Conservation (phyloP, 2,797 vertebrate species). For the Gastrophryne carolinensis region DNA sequence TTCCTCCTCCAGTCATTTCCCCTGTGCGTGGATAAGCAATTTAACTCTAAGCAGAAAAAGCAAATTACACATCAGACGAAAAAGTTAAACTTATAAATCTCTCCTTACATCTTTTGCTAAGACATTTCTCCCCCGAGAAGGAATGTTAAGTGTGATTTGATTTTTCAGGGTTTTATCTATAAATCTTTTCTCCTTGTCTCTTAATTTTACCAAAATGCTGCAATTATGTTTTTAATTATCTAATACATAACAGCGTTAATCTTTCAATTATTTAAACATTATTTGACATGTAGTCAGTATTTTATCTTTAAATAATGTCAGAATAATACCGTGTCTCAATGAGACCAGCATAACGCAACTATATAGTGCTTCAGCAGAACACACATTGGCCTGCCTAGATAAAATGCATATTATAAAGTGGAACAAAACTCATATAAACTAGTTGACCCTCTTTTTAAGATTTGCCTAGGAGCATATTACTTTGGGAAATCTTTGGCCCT, state of each 20-base stretch:
- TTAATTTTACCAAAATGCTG: slow-evolving; percentile 24
- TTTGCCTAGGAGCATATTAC: too few relatives aligned
- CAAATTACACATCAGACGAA: slow-evolving; percentile 61
- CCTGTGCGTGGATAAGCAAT: slow-evolving; percentile 61
- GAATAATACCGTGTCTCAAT: too few relatives aligned
- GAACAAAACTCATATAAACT: too few relatives aligned
- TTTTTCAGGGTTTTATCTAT: slow-evolving; percentile 50
- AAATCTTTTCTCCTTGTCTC: slow-evolving; percentile 53
- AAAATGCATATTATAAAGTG: too few relatives aligned
- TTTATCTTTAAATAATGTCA: too few relatives aligned
- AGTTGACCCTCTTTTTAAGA: too few relatives aligned
- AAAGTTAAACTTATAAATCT: slow-evolving; percentile 71
- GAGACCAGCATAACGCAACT: too few relatives aligned
- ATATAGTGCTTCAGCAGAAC: too few relatives aligned
- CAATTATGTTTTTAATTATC: slow-evolving; percentile 17
- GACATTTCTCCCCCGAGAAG: slow-evolving; percentile 53
- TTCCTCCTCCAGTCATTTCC: slow-evolving; percentile 61
- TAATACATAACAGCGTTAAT: slow-evolving; percentile 4
- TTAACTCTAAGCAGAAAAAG: slow-evolving; percentile 64
- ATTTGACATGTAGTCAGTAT: too few relatives aligned
- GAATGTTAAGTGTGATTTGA: slow-evolving; percentile 36
- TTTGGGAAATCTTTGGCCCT: too few relatives aligned
- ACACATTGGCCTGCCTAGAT: too few relatives aligned
- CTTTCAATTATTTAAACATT: too few relatives aligned
- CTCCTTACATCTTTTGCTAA: slow-evolving; percentile 54